Evolutionary conservation across 53 echinoderm and acorn worm species (phyloP).

Genomic region (Apostichopus leukothele): DNA sequence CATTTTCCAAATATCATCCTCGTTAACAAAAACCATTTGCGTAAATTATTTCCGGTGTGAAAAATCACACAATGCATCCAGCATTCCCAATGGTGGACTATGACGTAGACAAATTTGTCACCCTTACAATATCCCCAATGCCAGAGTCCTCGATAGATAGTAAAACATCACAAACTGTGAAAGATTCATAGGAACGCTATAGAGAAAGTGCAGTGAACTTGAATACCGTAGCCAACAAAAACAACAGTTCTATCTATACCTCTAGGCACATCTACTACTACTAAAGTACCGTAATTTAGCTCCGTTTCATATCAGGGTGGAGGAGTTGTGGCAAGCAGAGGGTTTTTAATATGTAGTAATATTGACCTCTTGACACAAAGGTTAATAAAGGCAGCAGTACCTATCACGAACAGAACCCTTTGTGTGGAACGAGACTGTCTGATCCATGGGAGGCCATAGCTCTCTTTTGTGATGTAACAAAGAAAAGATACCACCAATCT

Average conservation of each 20-base stretch:
- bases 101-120: background rate
- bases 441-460: background rate
- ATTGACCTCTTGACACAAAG: no score
- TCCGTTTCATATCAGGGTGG: background rate
- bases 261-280: background rate
- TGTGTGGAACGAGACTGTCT: background rate
- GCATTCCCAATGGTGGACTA: background rate
- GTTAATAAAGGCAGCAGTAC: background rate
- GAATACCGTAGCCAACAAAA: background rate
- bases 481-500: background rate
- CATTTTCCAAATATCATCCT: background rate
- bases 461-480: slow-evolving; percentile 9
- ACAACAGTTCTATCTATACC: background rate
- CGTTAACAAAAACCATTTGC: background rate
- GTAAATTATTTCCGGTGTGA: background rate
- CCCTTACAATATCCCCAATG: background rate
- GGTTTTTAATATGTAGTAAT: background rate
- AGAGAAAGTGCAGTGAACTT: background rate
- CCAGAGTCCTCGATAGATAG: background rate
- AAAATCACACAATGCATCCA: background rate
- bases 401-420: background rate
- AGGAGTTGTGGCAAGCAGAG: background rate
- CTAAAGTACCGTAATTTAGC: background rate
- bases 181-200: background rate
- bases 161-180: background rate